A percentile compares a stretch with the other conserved stretches of the same genome.
These are phyloP conservation scores for Anabas testudineus DNA, from an alignment of 2,797 vertebrate genomes.

Conservation along the genomic window DNA sequence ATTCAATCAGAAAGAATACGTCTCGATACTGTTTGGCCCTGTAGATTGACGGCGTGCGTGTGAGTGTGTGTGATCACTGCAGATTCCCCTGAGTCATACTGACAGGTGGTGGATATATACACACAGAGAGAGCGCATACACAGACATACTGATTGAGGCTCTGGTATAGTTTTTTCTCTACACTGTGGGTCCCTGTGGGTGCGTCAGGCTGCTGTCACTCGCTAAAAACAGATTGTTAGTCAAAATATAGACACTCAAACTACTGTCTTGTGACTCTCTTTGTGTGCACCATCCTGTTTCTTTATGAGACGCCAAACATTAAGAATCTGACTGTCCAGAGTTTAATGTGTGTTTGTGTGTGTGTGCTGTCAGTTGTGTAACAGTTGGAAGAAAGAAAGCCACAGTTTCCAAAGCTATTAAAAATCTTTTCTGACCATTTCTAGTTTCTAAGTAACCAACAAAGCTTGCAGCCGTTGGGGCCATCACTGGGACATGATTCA, in stretches of 20 bases:
- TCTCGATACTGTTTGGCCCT: neutral
- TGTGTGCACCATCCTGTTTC: conserved; percentile 36
- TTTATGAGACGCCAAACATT: conserved; percentile 28
- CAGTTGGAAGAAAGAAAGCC: conserved; percentile 43
- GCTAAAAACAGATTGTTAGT: conserved; percentile 51
- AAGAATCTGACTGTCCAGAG: conserved; percentile 19
- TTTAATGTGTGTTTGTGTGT: conserved; percentile 27
- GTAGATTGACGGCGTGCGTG: conserved; percentile 10
- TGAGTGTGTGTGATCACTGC: conserved; percentile 38
- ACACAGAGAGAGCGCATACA: conserved; percentile 28
- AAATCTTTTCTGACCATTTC: conserved; percentile 49
- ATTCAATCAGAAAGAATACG: neutral
- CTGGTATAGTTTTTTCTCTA: conserved; percentile 58
- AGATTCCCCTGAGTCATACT: conserved; percentile 64
- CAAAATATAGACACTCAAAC: conserved; percentile 33
- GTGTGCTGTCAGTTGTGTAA: conserved; percentile 30
- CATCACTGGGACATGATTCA: conserved; percentile 54
- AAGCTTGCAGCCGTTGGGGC: conserved; percentile 67
- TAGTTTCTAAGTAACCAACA: conserved; percentile 79
- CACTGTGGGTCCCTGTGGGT: conserved; percentile 13
- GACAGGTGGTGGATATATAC: conserved; percentile 61
- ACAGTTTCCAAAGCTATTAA: conserved; percentile 68
- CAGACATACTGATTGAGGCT: conserved; percentile 26
- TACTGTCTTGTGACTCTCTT: conserved; percentile 14
- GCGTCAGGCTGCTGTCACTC: conserved; percentile 23